phyloP scores from a whole-genome alignment of 2,888 invertebrate species.

The Stenodema calcarata region DNA sequence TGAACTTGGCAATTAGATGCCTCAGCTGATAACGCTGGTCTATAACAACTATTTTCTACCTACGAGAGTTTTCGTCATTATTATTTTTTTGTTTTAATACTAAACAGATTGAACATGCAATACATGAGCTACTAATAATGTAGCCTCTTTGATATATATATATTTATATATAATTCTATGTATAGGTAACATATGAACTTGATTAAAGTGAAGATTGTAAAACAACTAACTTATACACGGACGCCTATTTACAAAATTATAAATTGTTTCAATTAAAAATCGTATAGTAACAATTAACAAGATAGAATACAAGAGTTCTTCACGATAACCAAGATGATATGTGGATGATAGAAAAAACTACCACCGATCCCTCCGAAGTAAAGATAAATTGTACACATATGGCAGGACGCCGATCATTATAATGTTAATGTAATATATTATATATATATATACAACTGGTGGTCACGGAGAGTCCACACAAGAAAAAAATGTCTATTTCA shows the following conservation, averaged over 20 bases:
- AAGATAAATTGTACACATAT: conserved; percentile 52
- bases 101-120: conserved; percentile 45
- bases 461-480: conserved; percentile 34
- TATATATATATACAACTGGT: conserved; percentile 30
- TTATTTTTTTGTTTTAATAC: conserved; percentile 11
- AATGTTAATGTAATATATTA: conserved; percentile 28
- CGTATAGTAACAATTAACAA: conserved; percentile 23
- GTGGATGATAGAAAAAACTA: conserved; percentile 50
- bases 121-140: conserved; percentile 43
- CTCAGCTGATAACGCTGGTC: conserved; percentile 41
- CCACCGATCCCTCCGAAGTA: conserved; percentile 43
- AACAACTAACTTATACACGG: neutral
- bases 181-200: conserved; percentile 52
- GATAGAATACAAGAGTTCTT: conserved; percentile 47
- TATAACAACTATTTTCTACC: conserved; percentile 44
- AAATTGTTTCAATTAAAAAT: conserved; percentile 22
- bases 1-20: conserved; percentile 40
- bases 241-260: conserved; percentile 36
- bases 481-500: conserved; percentile 69
- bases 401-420: conserved; percentile 15
- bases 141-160: conserved; percentile 35
- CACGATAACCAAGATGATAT: conserved; percentile 54
- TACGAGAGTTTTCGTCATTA: conserved; percentile 30
- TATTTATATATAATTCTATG: conserved; percentile 43
- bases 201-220: conserved; percentile 53